phyloP scores from a whole-genome alignment of 2,113 vertebrate species.

The Budorcas taxicolor region DNA sequence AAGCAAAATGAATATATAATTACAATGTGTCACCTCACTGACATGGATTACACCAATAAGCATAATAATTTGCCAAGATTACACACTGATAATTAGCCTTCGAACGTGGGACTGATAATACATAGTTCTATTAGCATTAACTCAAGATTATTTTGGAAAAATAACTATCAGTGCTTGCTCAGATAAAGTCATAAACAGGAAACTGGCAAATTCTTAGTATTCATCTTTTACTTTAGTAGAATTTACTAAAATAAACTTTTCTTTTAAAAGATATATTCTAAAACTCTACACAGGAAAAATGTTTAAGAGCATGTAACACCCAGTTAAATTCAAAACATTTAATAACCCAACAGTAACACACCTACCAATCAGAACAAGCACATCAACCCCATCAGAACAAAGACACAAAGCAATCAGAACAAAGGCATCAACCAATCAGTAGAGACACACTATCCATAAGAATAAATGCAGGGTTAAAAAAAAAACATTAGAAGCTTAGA shows the following conservation, averaged over 20 bases:
- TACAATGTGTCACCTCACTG: constrained; percentile 41
- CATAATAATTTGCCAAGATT: constrained; percentile 49
- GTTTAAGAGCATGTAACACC: background rate
- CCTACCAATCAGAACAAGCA: background rate
- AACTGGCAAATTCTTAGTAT: constrained; percentile 23
- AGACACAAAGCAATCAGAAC: background rate
- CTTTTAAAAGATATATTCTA: constrained; percentile 25
- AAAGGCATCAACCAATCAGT: background rate
- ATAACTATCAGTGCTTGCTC: constrained; percentile 45
- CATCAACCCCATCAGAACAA: background rate
- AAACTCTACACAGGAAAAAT: background rate
- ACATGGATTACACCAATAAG: constrained; percentile 47
- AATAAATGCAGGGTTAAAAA: background rate
- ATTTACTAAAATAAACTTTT: constrained; percentile 38
- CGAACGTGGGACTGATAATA: constrained; percentile 25
- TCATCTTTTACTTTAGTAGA: constrained; percentile 43
- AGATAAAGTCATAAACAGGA: constrained; percentile 32
- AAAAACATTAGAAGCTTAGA: background rate
- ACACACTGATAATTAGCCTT: constrained; percentile 45
- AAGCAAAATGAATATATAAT: constrained; percentile 53
- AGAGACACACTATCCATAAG: background rate
- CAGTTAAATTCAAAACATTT: constrained; percentile 29
- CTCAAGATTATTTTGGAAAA: constrained; percentile 52
- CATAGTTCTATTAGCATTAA: constrained; percentile 41
- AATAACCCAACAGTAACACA: background rate